Evolutionary conservation across 2,113 vertebrate species (phyloP), one percentile per base, ranked within the genome.

Genomic region (Oreochromis niloticus): DNA sequence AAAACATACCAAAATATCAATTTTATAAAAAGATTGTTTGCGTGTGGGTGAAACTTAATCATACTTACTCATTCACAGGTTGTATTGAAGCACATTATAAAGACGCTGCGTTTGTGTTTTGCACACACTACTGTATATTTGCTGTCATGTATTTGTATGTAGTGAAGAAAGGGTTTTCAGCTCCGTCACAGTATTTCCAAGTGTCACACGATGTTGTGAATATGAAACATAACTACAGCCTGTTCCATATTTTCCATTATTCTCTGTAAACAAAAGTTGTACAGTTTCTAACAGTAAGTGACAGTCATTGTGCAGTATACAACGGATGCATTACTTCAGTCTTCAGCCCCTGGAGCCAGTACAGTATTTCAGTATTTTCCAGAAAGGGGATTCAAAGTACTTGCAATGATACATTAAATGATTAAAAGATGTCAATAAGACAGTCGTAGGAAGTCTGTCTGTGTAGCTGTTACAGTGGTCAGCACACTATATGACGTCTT

Each of bases 21-120:
- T 68, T 41, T 41, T 68, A 36, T 66, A 2, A 68, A 68, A 22
- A 22, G 10, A 0, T 0, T 41, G 34, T 22, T 22, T 68, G 34
- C 1, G 1, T 68, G 34, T 24, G 11, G n/a, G 0, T 41, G 34
- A 32, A 61, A 41, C 14, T 68, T 41, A 41, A 68, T 68, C 63
- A 68, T 11, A 14, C 11, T 22, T 14, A 22, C n/a, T 68, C 11
- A 3, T 9, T 68, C 63, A 68, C 63, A 68, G 63, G 36, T 68
- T 68, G 10, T 14, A 41, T 68, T 41, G 63, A 13, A 6, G 22
- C 63, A 68, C 12, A 1, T 66, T 66, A 36, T 36, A 12, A 36
- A 66, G 32, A 36, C 17, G 7, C 61, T 36, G 32, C 9, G 6
- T 36, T n/a, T 66, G 61, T 36, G 32, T 66, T 36, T 66, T 36